Evolutionary conservation across 2,888 invertebrate genomes (phyloP), one percentile per base, ranked within the genome.

Genomic region (Cryptocephalus moraei): DNA sequence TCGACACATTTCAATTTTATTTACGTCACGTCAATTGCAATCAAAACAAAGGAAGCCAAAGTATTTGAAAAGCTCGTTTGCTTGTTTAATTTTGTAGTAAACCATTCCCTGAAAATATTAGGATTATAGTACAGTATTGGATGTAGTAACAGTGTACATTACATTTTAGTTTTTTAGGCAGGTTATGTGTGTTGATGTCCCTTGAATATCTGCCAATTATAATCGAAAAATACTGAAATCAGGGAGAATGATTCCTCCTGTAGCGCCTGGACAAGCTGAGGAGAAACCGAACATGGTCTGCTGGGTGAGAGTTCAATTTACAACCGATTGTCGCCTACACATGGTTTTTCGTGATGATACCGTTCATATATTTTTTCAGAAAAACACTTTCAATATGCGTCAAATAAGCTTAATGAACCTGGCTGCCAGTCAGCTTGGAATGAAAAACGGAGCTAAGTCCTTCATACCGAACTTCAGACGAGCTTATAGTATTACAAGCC

Each of bases 361-460:
- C 3, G 3, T 10, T 34, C 36, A 36, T 45, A 43, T 49, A 34
- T 46, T 48, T 32, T 22, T 60, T 41, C 56, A 75, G 73, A 74
- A 75, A 62, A 77, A 77, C 60, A 78, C 79, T 1, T 80, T 79
- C 64, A 79, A 79, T 63, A 79, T 79, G 78, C 72, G 86, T 48
- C 81, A 86, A 65, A 78, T 82, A 55, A 87, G 83, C 41, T 75
- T 87, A 54, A 80, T 81, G 61, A 86, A 85, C 52, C 71, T 87
- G 56, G 78, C 80, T 40, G 75, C 79, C 31, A 77, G 78, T 72
- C 77, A 78, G 54, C 64, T 79, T 50, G 71, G 78, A 43, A 73
- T 76, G 49, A 78, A 76, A 56, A 80, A 80, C 50, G 79, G 79
- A 2, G 69, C 76, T 56, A 59, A 58, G 50, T 53, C 58, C 12